Base-by-base conservation (phyloP, 2,888 invertebrate species). In the Tyria jacobaeae region DNA sequence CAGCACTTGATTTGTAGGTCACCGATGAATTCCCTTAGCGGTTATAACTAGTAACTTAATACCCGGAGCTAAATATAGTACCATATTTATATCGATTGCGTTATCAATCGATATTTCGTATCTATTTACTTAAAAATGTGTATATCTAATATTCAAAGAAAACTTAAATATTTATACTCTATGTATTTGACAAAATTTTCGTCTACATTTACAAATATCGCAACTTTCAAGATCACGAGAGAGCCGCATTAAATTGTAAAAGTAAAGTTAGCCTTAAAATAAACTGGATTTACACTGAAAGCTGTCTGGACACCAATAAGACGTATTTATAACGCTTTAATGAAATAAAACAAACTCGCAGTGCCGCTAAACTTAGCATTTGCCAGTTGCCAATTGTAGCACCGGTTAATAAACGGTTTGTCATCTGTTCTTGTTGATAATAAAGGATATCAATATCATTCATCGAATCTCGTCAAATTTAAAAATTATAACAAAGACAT, bases 31-130 rank as follows among this genome's bases (percentile, higher is more conserved):
- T 80, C 82, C 76, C 79, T 73, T 60, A 71, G 76, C 64, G 80
- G 77, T 72, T 70, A 73, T 82, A 82, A 73, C 79, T 71, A 57
- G 82, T 70, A 82, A 82, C 62, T 51, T 44, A 71, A 82, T 56
- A 66, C 79, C 54, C 49, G 57, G n/a, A 24, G 70, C 75, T 82
- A 82, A 81, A 81, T 79, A 81, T 79, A 82, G 78, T 66, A 24
- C 59, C 64, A 69, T 55, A 75, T 76, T 75, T 66, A 70, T 70
- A 72, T 71, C 73, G 76, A 71, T 79, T 78, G 68, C 74, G 63
- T 66, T 71, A 59, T 70, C 17, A 64, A 67, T 75, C 60, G 68
- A 76, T 70, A 75, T 75, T 75, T 60, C 64, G 73, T 68, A 25
- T 54, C 24, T 17, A 56, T 56, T 27, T 9, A n/a, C 49, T 55